Evolutionary conservation across 1,140 invertebrate species (phyloP), one percentile per base, ranked within the genome.

Genomic region (Drepana arcuata): DNA sequence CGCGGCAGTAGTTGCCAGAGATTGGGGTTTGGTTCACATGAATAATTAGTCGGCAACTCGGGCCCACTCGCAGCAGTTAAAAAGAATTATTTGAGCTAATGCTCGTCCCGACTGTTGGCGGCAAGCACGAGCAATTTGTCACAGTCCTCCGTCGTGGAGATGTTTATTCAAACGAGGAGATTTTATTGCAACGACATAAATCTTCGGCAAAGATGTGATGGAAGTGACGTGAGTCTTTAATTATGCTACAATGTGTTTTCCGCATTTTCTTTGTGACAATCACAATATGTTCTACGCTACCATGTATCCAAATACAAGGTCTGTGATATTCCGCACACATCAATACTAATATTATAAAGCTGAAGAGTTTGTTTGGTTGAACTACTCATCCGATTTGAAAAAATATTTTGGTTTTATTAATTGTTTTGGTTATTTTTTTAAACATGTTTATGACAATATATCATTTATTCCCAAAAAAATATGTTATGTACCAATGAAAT

Each of bases 91-190:
- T 61, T 60, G 48, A 33, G 54, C 51, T 64, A 71, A 66, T 68
- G 67, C 50, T 68, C 53, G 46, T 51, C 57, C 57, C 64, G 56
- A 62, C 54, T 70, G 65, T 64, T 72, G 69, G 61, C 57, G 56
- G 49, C 47, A 37, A 62, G 44, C 52, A 40, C 30, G 34, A 48
- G 63, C 56, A 64, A 78, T 80, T 80, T 77, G 67, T 80, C 66
- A 77, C 68, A 57, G 64, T 48, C 57, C 38, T 29, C 34, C 45
- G 23, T 35, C 32, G 28, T 26, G 36, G 56, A 61, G 65, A 73
- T 78, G 67, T 75, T 80, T 75, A 80, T 80, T 75, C 71, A 75
- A 73, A 80, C 68, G 61, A 70, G 56, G 63, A 63, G 56, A 71
- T 74, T 69, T 77, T 67, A 78, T 74, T 69, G 62, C 58, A 63